These are phyloP conservation scores for Megatriorchis doriae DNA, from an alignment of 2,113 vertebrate species.

Conservation along the genomic window DNA sequence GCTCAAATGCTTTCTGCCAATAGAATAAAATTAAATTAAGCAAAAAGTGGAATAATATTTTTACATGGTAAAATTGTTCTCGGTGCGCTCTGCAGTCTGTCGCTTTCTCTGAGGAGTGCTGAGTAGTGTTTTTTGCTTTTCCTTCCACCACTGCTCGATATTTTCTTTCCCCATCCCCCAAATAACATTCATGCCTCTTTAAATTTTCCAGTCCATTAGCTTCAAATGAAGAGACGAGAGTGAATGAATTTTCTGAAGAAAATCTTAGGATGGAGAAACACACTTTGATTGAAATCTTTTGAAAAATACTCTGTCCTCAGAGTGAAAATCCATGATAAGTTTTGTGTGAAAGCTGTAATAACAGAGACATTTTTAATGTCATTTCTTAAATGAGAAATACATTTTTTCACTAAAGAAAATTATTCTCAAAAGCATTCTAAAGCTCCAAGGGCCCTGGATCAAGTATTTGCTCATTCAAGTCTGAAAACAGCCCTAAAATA, in stretches of 20 bases:
- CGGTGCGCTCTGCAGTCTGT: not conserved
- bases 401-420: not conserved
- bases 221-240: not conserved
- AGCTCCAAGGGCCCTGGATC: not conserved
- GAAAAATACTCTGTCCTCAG: not conserved
- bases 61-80: not conserved
- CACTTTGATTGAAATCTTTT: not conserved
- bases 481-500: conserved; percentile 14
- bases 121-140: not conserved
- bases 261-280: not conserved
- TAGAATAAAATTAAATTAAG: not conserved
- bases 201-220: not conserved
- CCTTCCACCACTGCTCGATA: not conserved
- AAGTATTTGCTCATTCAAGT: not conserved
- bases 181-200: not conserved
- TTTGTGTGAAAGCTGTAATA: not conserved
- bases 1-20: not conserved
- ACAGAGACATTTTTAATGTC: not conserved
- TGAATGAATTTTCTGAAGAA: not conserved
- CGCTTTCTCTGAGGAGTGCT: not conserved
- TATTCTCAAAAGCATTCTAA: not conserved
- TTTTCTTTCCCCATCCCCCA: not conserved
- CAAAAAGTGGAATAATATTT: not conserved
- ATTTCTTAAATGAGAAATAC: not conserved
- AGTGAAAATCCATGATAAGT: not conserved